Evolutionary conservation across 2,113 vertebrate species (phyloP).

Genomic region (Rissa tridactyla): DNA sequence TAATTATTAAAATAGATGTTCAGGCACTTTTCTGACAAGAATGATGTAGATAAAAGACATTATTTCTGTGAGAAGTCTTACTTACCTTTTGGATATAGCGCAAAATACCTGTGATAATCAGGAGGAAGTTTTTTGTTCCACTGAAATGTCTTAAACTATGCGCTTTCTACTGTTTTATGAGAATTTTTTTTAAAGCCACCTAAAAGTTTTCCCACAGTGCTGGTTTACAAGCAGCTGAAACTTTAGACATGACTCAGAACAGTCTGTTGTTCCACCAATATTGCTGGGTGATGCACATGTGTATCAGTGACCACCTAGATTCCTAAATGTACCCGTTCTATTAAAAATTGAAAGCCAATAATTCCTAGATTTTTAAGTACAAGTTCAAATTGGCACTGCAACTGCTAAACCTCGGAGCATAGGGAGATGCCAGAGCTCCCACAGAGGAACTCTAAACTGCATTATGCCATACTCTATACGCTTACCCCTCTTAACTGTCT

Average conservation of each 20-base stretch:
- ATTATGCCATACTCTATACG: neutral
- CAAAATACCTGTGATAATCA: slow-evolving; percentile 4
- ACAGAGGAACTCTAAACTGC: neutral
- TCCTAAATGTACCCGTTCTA: neutral
- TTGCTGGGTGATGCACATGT: neutral
- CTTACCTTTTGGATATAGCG: neutral
- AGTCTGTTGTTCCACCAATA: neutral
- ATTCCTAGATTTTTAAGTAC: neutral
- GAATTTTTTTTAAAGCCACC: slow-evolving; percentile 5
- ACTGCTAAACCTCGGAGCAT: neutral
- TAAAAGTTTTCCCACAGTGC: slow-evolving; percentile 12
- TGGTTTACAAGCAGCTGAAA: slow-evolving; percentile 28
- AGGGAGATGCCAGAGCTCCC: neutral
- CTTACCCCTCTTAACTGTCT: neutral
- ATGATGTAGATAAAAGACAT: neutral
- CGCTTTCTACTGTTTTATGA: neutral
- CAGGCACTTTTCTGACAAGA: neutral
- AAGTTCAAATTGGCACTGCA: slow-evolving; percentile 4
- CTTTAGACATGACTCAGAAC: neutral
- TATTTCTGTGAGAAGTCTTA: neutral
- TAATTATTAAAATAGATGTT: neutral
- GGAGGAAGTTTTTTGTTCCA: neutral
- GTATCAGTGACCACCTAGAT: neutral
- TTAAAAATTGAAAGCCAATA: neutral
- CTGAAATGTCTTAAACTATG: neutral